Conservation (phyloP, 2,797 vertebrate species). For the Mastacembelus armatus region DNA sequence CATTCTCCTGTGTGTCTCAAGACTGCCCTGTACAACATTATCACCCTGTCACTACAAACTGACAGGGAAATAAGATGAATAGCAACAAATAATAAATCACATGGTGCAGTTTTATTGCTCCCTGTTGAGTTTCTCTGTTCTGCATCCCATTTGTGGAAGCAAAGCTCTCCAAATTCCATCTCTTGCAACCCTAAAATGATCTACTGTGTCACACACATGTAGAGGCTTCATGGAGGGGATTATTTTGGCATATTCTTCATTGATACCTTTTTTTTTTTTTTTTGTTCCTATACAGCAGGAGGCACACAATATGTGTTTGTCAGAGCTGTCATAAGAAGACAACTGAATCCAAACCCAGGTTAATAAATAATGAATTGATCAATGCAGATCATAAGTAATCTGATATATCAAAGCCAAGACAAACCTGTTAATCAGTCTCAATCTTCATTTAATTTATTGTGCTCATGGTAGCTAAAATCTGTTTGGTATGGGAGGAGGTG, state of each 20-base stretch:
- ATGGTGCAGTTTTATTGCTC: constrained; percentile 17
- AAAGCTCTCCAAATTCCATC: neutral
- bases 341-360: too few species aligned
- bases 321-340: too few species aligned
- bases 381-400: too few species aligned
- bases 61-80: constrained; percentile 56
- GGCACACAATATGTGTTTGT: too few species aligned
- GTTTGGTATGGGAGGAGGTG: too few species aligned
- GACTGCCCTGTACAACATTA: constrained; percentile 68
- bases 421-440: neutral
- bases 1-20: constrained; percentile 61
- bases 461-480: neutral
- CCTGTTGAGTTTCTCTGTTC: neutral
- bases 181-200: neutral
- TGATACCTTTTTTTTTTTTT: too few species aligned
- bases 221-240: neutral
- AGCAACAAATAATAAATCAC: constrained; percentile 46
- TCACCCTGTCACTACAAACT: constrained; percentile 66
- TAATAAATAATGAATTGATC: too few species aligned
- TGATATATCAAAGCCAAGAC: neutral
- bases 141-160: too few species aligned
- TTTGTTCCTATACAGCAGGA: too few species aligned
- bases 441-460: neutral
- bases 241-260: too few species aligned
- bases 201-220: constrained; percentile 25